Conservation (phyloP, 2,113 vertebrate species). For the Mellivora capensis region DNA sequence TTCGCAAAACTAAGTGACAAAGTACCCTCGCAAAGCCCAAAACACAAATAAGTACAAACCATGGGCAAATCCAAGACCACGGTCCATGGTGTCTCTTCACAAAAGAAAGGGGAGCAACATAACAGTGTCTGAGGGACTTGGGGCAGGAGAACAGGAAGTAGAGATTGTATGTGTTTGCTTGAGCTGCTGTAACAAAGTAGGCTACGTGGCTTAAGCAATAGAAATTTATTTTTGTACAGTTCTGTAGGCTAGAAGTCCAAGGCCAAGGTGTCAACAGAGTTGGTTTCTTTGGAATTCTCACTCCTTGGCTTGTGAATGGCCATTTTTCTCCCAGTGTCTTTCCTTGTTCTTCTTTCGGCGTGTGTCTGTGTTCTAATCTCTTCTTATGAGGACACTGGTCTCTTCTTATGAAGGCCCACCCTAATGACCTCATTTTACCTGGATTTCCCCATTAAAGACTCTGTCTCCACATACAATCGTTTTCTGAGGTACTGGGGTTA, state of each 20-base stretch:
- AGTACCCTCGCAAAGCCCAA: not conserved
- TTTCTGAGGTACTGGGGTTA: not conserved
- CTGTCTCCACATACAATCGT: not conserved
- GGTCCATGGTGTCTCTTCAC: no score
- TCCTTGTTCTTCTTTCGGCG: not conserved
- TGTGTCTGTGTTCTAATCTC: not conserved
- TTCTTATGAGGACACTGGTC: not conserved
- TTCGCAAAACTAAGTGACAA: not conserved
- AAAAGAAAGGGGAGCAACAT: not conserved
- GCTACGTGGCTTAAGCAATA: not conserved
- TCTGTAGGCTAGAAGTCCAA: not conserved
- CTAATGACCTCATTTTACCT: not conserved
- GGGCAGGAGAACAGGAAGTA: not conserved
- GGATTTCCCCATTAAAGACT: not conserved
- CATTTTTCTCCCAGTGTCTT: not conserved
- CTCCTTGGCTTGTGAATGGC: not conserved
- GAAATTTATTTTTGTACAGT: not conserved
- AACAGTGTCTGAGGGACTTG: not conserved
- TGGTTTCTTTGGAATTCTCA: not conserved
- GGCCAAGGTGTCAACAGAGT: not conserved
- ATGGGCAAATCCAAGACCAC: not conserved
- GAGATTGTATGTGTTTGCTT: no score
- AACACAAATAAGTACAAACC: not conserved
- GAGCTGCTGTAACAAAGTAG: accelerated
- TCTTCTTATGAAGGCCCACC: not conserved